These are phyloP conservation scores for Emmelina monodactyla DNA, from an alignment of 2,888 invertebrate species.

Conservation along the genomic window DNA sequence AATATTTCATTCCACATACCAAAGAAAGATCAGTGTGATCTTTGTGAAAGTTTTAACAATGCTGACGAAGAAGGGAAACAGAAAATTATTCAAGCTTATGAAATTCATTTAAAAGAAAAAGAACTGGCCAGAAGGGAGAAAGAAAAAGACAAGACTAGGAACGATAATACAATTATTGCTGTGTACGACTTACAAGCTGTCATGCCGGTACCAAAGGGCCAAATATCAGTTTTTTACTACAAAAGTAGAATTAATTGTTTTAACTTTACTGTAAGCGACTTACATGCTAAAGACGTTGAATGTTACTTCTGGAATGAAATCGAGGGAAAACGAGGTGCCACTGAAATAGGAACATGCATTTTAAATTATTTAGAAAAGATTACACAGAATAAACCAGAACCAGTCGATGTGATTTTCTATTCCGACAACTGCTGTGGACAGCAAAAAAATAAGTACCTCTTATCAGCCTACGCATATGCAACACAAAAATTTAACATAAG, in stretches of 20 bases:
- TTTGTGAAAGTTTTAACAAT: constrained; percentile 4
- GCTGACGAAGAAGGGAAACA: constrained; percentile 3
- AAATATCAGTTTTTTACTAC: constrained; percentile 5
- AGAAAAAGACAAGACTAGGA: constrained; percentile 5
- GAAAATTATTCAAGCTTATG: constrained; percentile 2
- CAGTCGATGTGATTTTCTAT: constrained; percentile 7
- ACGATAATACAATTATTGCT: constrained; percentile 1
- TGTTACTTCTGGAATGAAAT: constrained; percentile 8
- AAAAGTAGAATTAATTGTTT: constrained; percentile 6
- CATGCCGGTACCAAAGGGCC: constrained; percentile 6
- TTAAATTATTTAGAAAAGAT: constrained; percentile 2
- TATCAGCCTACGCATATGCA: constrained; percentile 1
- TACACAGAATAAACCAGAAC: constrained; percentile 4
- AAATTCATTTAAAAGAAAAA: constrained; percentile 7
- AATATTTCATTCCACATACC: constrained; percentile 9
- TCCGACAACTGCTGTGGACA: constrained; percentile 8
- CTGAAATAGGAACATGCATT: neutral
- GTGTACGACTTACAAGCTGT: constrained; percentile 6
- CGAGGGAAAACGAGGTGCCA: constrained; percentile 5
- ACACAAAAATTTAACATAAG: neutral
- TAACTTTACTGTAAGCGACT: constrained; percentile 6
- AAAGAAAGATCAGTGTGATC: constrained; percentile 9
- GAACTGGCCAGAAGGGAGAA: constrained; percentile 3
- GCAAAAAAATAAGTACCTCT: constrained; percentile 1
- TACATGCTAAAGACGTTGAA: constrained; percentile 2